Conservation (phyloP, 2,888 invertebrate species). For the Amblyteles armatorius region DNA sequence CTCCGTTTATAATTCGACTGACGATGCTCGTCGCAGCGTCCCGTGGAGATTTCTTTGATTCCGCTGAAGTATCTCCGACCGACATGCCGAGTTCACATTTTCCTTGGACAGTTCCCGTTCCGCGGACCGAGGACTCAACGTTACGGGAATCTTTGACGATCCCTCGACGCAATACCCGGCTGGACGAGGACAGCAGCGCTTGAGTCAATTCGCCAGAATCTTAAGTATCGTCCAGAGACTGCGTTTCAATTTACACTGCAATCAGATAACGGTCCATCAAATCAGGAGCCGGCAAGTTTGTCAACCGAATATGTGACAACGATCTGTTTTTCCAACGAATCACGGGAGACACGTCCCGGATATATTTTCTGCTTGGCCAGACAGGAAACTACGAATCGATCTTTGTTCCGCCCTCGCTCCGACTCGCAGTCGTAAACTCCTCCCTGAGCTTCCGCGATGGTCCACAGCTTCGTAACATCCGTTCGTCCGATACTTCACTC, state of each 20-base stretch:
- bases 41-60: slow-evolving; percentile 15
- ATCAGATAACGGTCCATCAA: background rate
- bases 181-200: background rate
- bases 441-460: background rate
- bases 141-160: slow-evolving; percentile 34
- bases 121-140: slow-evolving; percentile 9
- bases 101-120: slow-evolving; percentile 39
- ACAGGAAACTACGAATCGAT: background rate
- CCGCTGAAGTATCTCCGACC: slow-evolving; percentile 48
- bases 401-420: background rate
- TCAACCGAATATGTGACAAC: background rate
- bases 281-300: background rate
- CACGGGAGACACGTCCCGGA: background rate
- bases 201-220: slow-evolving; percentile 2
- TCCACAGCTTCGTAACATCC: slow-evolving; percentile 36
- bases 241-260: slow-evolving; percentile 20
- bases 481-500: slow-evolving; percentile 2
- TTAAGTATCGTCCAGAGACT: background rate
- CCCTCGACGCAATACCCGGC: slow-evolving; percentile 11
- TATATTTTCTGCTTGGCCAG: background rate
- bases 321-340: background rate
- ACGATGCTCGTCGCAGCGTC: background rate
- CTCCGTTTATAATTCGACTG: slow-evolving; percentile 8
- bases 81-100: slow-evolving; percentile 37
- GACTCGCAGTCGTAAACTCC: slow-evolving; percentile 11